Evolutionary conservation across 2,113 vertebrate species (phyloP), one percentile per base, ranked within the genome.

Genomic region (Larimichthys polyactis): DNA sequence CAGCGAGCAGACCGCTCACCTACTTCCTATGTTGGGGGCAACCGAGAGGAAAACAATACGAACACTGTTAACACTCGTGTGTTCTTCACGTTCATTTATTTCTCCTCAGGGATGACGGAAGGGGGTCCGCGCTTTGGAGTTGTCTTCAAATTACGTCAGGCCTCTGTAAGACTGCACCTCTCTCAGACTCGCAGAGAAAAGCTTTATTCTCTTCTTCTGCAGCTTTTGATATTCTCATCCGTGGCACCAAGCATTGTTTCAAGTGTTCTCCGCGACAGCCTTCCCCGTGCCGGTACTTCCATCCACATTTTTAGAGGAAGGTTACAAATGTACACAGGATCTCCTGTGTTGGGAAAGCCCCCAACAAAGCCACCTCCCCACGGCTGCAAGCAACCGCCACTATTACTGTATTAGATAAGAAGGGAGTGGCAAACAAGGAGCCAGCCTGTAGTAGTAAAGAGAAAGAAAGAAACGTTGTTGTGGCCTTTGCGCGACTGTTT

Each of bases 321-420:
- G 76, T 83, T 79, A 49, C 79, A 75, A 69, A 79, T 59, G 65
- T 73, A 85, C 83, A 83, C 66, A 84, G 88, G 90, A 89, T 89
- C 91, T 89, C 90, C 75, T 59, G 3, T 69, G 79, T 81, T 79
- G 90, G 93, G 90, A 92, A 94, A 92, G 48, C 88, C 92, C 92
- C 93, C 20, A 19, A 27, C 32, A 29, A 82, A 57, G 46, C 74
- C 68, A 44, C 87, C 83, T 84, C 75, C 67, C 44, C 27, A 79
- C 16, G 54, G 81, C 78, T 84, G 66, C 67, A 81, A 91, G 81
- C 90, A 91, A 89, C 90, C 66, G 88, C 89, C 87, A 78, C 88
- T 78, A 62, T 92, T 58, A 29, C 83, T 66, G 68, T 59, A 57
- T 79, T 75, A 84, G 93, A 93, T 91, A 88, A 88, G 77, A 59